Conservation (phyloP, 2,888 invertebrate species). For the Homarus gammarus region DNA sequence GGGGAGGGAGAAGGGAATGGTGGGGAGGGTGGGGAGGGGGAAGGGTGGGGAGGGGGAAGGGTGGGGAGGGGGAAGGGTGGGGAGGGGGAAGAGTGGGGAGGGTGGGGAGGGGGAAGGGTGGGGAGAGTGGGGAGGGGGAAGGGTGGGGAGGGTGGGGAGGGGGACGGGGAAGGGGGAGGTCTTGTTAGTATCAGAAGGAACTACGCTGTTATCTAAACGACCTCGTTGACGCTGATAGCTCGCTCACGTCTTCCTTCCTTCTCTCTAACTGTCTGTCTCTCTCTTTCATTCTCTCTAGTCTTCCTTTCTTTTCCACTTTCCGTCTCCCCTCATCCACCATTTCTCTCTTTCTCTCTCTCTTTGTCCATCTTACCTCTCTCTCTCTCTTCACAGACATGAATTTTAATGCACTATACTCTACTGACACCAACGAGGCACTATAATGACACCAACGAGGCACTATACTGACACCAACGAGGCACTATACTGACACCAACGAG, state of each 20-base stretch:
- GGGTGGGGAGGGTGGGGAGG: neutral
- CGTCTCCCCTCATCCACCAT: neutral
- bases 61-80: neutral
- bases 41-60: neutral
- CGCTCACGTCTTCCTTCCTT: neutral
- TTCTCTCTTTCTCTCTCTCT: constrained; percentile 11
- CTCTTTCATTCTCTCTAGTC: neutral
- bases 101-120: neutral
- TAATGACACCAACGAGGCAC: too few species aligned
- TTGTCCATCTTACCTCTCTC: constrained; percentile 4
- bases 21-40: neutral
- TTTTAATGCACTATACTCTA: too few species aligned
- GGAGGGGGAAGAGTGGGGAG: neutral
- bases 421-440: too few species aligned
- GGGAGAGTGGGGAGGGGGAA: neutral
- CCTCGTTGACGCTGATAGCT: neutral
- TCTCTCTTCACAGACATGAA: too few species aligned
- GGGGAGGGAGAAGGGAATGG: constrained; percentile 13
- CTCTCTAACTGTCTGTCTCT: neutral
- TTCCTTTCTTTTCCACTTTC: neutral
- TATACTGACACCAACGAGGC: too few species aligned
- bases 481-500: too few species aligned
- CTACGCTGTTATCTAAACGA: neutral
- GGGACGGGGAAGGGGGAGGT: neutral
- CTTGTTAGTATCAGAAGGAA: neutral